Evolutionary conservation across 2,888 invertebrate genomes (phyloP), one percentile per base, ranked within the genome.

Genomic region (Drosophila anceps): DNA sequence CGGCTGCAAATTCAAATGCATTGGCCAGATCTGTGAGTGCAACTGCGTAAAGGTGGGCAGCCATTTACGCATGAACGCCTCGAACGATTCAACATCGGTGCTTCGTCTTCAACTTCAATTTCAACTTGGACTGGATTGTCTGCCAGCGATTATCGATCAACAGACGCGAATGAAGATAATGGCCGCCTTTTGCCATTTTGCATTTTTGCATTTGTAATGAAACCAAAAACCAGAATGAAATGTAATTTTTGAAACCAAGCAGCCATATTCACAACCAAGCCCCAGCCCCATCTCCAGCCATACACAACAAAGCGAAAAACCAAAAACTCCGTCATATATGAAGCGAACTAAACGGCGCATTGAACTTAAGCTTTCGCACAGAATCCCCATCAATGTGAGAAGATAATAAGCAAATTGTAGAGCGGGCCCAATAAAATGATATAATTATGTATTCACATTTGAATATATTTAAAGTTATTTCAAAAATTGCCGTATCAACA

Each of bases 131-230:
- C 64, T 75, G 75, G 72, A 69, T 70, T 50, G 65, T 76, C 73
- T 55, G 69, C 67, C 51, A 73, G 75, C 76, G 82, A 85, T 86
- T 86, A 81, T 80, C 85, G 88, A 86, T 81, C 82, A 78, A 76
- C 84, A 88, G 79, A 79, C 73, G 72, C 70, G 71, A 72, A 64
- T 77, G 50, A 57, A 82, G 87, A 81, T 85, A 85, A 85, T 85
- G 84, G 84, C 87, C 81, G 84, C 70, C 77, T 80, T 86, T 80
- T 88, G 82, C 85, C 90, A 88, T 89, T 90, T 89, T 89, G 87
- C 90, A 91, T 89, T 91, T 91, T 91, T 91, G 91, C 91, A 91
- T 91, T 91, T 90, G 91, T 91, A 91, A 91, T 91, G 91, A 90
- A 91, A 91, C 90, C 81, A 83, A 91, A 91, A 91, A 91, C 90